Evolutionary conservation across 2,797 vertebrate genomes (phyloP), one percentile per base, ranked within the genome.

Genomic region (Esox masquinongy): DNA sequence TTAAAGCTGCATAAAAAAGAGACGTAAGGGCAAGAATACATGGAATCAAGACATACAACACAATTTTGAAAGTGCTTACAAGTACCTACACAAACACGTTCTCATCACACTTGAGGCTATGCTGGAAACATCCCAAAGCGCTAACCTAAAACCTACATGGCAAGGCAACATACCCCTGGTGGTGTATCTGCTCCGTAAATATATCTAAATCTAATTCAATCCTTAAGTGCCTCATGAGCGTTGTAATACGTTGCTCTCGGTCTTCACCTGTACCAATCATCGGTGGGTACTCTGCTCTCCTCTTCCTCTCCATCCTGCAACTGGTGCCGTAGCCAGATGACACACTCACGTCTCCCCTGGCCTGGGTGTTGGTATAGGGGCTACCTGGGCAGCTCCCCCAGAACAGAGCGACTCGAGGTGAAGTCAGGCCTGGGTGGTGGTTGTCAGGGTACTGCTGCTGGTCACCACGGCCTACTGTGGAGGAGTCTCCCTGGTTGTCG

Each of bases 241-340:
- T 11, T 56, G 9, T 61, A 61, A 61, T 8, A 61, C 19, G 22
- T 3, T 61, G 4, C 4, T 29, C 14, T 43, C 11, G 3, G 8
- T 5, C 47, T 15, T 87, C 59, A 89, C 88, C 87, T 82, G 80
- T 61, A 74, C 53, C 68, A 15, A 34, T 36, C 74, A 82, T 29
- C 6, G 68, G 81, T 6, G 81, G 75, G 0, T 31, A 67, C 4
- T 81, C 79, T 22, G 78, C 82, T 0, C 75, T 85, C 84, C 94
- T 92, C 86, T 92, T 95, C 87, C 83, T 90, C 83, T 92, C 92
- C 59, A 64, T 77, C 87, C 87, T 88, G 76, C n/a, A 80, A 50
- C 39, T 85, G 68, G 83, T 76, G n/a, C 84, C 76, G 0, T 87
- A 89, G 16, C 53, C 73, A 0, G 75, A 14, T 4, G 85, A 76